Base-by-base conservation (phyloP, 1,140 invertebrate species). In the Conus betulinus region DNA sequence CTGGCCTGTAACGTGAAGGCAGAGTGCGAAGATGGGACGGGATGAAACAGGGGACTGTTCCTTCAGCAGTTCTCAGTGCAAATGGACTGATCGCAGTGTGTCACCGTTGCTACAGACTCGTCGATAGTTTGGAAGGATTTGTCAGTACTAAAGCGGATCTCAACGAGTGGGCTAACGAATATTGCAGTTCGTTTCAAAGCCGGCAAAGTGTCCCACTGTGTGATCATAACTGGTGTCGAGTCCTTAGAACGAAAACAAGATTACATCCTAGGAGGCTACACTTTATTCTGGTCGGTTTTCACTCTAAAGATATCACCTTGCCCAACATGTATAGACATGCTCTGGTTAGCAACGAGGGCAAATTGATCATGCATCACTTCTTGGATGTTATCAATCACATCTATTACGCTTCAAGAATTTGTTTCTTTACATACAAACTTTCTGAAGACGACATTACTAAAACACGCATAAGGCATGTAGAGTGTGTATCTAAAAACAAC, bases 21-120 rank as follows among this genome's bases (percentile, higher is more conserved):
- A 71, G 67, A 71, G 67, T 71, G 67, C 10, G 67, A 71, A 71
- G 67, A 71, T 71, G n/a, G 67, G 23, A 71, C 67, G n/a, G 67
- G 67, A 71, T 10, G 67, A 71, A 71, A 71, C 67, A 71, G 67
- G 67, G 6, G 11, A 71, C 13, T 71, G 67, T 71, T 20, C 67
- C 8, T 71, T 17, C 67, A 71, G 67, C 67, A 71, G 67, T 71
- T 7, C 67, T 20, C 67, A 71, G 67, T 71, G 67, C 23, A 1
- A 1, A 71, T 23, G 67, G 67, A 71, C 11, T 71, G 67, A 71
- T 71, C 11, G 67, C 67, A 20, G 6, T 71, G 20, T 71, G 67
- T n/a, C 3, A 71, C 67, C 67, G 67, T 20, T 71, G 67, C 20
- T 71, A 71, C 67, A 71, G 4, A 71, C 23, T 71, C 11, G 67